A percentile compares a stretch with the other conserved stretches of the same genome.
Conservation (phyloP, 2,797 vertebrate genomes). For the Danio jaintianensis region DNA sequence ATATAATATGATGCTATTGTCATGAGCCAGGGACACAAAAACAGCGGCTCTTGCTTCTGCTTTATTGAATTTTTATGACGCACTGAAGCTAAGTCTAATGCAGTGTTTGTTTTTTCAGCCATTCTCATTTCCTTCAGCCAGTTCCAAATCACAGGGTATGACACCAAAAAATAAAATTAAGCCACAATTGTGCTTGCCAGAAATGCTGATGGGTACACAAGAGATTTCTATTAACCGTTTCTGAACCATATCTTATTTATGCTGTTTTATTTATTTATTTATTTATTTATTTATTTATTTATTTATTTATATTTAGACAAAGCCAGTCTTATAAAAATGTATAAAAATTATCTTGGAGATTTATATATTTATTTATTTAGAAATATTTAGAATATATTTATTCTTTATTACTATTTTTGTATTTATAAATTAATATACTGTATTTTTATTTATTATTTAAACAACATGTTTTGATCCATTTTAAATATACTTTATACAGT, state of each 20-base stretch:
- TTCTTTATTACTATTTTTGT: no score
- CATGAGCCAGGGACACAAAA: conserved; percentile 2
- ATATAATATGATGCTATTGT: conserved; percentile 4
- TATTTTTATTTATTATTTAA: no score
- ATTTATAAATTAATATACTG: no score
- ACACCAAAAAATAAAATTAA: conserved; percentile 2
- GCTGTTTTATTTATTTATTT: not conserved
- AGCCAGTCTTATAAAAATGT: no score
- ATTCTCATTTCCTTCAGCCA: not conserved
- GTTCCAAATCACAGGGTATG: not conserved
- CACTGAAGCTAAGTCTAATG: conserved; percentile 20
- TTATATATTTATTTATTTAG: no score
- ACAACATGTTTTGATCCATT: no score
- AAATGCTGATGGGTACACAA: not conserved
- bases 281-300: not conserved
- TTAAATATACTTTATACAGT: no score
- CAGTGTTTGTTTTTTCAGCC: conserved; percentile 12
- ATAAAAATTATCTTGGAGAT: no score
- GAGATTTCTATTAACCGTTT: not conserved
- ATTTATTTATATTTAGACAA: no score
- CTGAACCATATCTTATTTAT: not conserved
- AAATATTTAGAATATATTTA: no score
- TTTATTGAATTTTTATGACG: conserved; percentile 10
- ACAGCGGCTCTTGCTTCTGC: conserved; percentile 12
- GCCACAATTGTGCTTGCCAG: not conserved